Percentiles rank a stretch among this genome's conserved stretches.
These are phyloP conservation scores for Silurus meridionalis DNA, from an alignment of 2,113 vertebrate genomes.

Conservation along the genomic window DNA sequence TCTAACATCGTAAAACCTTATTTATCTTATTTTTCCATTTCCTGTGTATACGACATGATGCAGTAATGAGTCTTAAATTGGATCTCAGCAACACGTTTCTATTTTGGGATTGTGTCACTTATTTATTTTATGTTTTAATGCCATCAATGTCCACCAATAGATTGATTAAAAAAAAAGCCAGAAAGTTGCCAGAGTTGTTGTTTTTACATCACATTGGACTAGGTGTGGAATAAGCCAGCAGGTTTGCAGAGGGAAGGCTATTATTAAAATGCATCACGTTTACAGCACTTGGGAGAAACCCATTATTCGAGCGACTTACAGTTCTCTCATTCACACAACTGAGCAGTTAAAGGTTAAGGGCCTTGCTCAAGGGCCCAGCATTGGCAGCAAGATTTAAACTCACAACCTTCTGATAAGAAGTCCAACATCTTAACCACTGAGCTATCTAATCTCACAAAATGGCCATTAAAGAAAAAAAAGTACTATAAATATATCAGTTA, in stretches of 20 bases:
- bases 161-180: background rate
- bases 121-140: background rate
- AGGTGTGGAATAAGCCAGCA: background rate
- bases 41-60: background rate
- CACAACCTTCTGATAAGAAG: too few species aligned
- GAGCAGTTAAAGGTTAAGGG: too few species aligned
- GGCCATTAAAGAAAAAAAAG: background rate
- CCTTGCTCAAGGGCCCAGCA: too few species aligned
- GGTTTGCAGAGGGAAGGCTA: background rate
- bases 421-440: too few species aligned
- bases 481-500: background rate
- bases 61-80: background rate
- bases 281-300: too few species aligned
- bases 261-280: too few species aligned
- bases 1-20: background rate
- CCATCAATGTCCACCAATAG: background rate
- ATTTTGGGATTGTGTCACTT: background rate
- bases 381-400: too few species aligned
- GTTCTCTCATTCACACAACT: too few species aligned
- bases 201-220: background rate
- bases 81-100: background rate
- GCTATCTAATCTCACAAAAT: too few species aligned
- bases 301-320: too few species aligned
- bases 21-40: background rate
- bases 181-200: background rate